Evolutionary conservation across 2,888 invertebrate species (phyloP).

Genomic region (Celastrina argiolus): DNA sequence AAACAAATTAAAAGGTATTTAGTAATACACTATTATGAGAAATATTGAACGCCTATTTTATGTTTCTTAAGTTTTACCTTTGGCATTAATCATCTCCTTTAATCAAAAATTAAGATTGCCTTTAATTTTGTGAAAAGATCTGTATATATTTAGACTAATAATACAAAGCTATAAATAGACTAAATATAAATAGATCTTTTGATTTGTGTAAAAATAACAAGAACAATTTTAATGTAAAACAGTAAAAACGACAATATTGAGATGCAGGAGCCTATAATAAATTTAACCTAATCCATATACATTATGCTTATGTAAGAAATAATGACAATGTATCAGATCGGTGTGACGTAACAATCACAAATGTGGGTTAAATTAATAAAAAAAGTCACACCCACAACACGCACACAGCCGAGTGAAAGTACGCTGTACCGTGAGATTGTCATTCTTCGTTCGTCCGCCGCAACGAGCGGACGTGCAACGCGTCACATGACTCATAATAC

Average conservation of each 20-base stretch:
- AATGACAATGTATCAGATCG: slow-evolving; percentile 48
- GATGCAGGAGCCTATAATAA: neutral
- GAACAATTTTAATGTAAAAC: neutral
- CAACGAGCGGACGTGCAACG: slow-evolving; percentile 38
- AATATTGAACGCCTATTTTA: too few relatives aligned
- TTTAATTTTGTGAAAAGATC: too few relatives aligned
- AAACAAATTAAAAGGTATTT: too few relatives aligned
- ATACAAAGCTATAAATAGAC: too few relatives aligned
- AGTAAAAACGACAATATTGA: neutral
- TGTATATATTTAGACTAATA: too few relatives aligned
- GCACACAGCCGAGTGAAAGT: slow-evolving; percentile 56
- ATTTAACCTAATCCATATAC: slow-evolving; percentile 15
- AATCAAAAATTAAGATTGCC: too few relatives aligned
- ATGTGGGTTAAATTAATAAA: slow-evolving; percentile 72
- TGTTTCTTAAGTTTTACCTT: too few relatives aligned
- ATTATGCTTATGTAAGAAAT: slow-evolving; percentile 29
- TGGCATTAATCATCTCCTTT: too few relatives aligned
- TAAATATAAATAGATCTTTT: too few relatives aligned
- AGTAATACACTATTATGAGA: too few relatives aligned
- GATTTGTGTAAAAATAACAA: neutral
- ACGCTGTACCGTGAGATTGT: slow-evolving; percentile 33
- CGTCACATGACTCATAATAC: neutral
- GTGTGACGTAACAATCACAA: slow-evolving; percentile 69
- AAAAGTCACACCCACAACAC: slow-evolving; percentile 55
- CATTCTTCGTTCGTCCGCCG: slow-evolving; percentile 45